These are phyloP conservation scores for Ammodytes marinus DNA, from an alignment of 2,113 vertebrate genomes.

Conservation along the genomic window DNA sequence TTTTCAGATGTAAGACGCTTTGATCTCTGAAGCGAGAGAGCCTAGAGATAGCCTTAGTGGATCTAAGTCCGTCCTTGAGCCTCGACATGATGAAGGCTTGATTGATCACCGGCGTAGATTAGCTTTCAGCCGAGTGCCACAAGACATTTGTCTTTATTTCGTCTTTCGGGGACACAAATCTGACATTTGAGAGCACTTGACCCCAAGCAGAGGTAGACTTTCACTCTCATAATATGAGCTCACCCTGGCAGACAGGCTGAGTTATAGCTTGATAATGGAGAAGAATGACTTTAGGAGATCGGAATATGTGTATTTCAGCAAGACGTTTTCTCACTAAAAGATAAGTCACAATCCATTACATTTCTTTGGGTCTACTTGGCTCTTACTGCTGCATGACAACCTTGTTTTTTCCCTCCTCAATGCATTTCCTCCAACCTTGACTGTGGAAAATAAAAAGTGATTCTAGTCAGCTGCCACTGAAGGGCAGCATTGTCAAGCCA, in stretches of 20 bases:
- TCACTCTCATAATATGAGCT: constrained; percentile 45
- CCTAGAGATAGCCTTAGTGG: constrained; percentile 45
- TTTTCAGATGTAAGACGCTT: constrained; percentile 51
- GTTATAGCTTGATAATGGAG: constrained; percentile 59
- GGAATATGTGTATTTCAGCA: constrained; percentile 47
- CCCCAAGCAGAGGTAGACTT: constrained; percentile 49
- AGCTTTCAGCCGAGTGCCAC: constrained; percentile 68
- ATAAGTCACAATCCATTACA: constrained; percentile 10
- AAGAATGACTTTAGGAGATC: constrained; percentile 53
- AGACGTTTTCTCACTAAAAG: constrained; percentile 45
- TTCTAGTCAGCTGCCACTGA: constrained; percentile 80
- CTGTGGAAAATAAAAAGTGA: constrained; percentile 61
- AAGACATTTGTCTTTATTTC: constrained; percentile 76
- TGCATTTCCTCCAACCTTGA: constrained; percentile 15
- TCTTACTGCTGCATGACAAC: constrained; percentile 6
- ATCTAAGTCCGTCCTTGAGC: constrained; percentile 52
- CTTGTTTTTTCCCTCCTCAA: constrained; percentile 8
- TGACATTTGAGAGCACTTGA: constrained; percentile 76
- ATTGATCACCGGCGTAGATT: constrained; percentile 71
- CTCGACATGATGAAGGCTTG: constrained; percentile 66
- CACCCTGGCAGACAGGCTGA: constrained; percentile 48
- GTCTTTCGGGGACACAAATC: constrained; percentile 47
- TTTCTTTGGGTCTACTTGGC: constrained; percentile 38
- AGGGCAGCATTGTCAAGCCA: constrained; percentile 84
- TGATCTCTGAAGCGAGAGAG: constrained; percentile 62